phyloP scores from a whole-genome alignment of 2,113 vertebrate genomes.

The Silurus asotus region DNA sequence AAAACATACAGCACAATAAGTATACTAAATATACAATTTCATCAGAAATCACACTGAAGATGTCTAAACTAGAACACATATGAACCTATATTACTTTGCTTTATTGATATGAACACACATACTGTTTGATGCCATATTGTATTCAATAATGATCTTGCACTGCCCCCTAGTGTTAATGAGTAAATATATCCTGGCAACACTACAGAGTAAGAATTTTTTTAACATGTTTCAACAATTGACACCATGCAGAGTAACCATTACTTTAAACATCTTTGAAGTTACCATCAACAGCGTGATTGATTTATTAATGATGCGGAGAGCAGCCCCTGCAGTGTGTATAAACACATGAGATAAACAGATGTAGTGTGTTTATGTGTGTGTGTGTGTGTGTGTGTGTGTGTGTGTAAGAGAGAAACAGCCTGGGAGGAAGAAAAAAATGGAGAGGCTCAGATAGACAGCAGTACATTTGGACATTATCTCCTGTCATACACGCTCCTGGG shows the following conservation, averaged over 20 bases:
- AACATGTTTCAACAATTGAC: conserved; percentile 15
- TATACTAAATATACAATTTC: too few relatives aligned
- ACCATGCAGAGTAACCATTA: conserved; percentile 13
- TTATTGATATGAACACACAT: neutral
- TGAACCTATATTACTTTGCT: neutral
- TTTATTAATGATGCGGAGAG: conserved; percentile 36
- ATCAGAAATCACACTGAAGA: neutral
- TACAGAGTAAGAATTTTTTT: conserved; percentile 7
- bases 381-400: neutral
- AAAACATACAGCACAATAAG: neutral
- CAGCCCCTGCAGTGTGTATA: neutral
- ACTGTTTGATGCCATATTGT: neutral
- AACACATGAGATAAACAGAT: conserved; percentile 36
- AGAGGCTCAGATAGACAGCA: neutral
- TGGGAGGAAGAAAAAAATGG: neutral
- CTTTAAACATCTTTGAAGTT: conserved; percentile 27
- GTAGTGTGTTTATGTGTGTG: neutral
- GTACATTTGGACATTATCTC: conserved; percentile 19
- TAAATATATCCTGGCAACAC: neutral
- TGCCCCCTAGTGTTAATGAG: conserved; percentile 47
- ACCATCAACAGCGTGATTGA: neutral
- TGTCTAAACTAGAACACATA: neutral
- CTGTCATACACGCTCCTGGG: conserved; percentile 13
- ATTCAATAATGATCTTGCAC: neutral
- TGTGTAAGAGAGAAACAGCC: neutral